phyloP scores from a whole-genome alignment of 2,113 vertebrate genomes.

The Nibea coibor region DNA sequence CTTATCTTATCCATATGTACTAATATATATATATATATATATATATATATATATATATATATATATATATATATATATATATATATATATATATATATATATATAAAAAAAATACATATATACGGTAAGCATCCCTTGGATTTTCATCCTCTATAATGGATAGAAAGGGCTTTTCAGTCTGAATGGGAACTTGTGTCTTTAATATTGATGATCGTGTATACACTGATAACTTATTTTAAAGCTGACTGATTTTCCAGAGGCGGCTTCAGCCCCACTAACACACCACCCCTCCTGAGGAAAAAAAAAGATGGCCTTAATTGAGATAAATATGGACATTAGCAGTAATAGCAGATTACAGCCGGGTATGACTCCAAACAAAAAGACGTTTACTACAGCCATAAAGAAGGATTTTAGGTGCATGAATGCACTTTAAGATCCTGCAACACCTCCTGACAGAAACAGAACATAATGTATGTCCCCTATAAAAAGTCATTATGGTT shows the following conservation, averaged over 20 bases:
- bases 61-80: too few species aligned
- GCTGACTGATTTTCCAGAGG: not conserved
- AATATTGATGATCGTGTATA: conserved; percentile 44
- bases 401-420: not conserved
- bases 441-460: not conserved
- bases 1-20: too few species aligned
- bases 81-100: too few species aligned
- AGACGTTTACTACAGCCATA: not conserved
- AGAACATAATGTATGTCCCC: not conserved
- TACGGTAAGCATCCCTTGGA: not conserved
- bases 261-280: not conserved
- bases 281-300: not conserved
- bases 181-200: conserved; percentile 13
- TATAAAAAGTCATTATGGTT: not conserved
- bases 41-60: too few species aligned
- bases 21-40: too few species aligned
- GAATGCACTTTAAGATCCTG: not conserved
- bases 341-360: not conserved
- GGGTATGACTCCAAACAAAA: not conserved
- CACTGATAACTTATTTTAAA: not conserved
- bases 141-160: conserved; percentile 12
- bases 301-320: not conserved
- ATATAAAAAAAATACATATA: too few species aligned
- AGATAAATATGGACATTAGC: not conserved
- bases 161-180: not conserved